A percentile compares a stretch with the other conserved stretches of the same genome.
Evolutionary conservation across 2,113 vertebrate species (phyloP).

Genomic region (Drymodes brunneopygia): DNA sequence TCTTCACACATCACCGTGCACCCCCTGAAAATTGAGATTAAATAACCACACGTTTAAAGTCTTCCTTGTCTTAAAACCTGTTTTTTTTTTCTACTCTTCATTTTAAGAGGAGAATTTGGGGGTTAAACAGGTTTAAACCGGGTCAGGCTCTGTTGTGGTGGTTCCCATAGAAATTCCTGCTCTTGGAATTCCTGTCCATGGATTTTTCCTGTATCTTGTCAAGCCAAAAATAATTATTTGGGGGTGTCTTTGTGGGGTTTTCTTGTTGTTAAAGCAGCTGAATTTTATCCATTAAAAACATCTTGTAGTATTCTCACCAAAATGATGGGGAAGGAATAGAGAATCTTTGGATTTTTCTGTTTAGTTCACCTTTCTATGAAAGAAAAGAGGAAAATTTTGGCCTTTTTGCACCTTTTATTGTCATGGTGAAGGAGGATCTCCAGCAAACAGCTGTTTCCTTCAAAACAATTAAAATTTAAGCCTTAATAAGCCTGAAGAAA

Average conservation of each 20-base stretch:
- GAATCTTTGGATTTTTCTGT: neutral
- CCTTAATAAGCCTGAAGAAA: neutral
- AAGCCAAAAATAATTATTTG: neutral
- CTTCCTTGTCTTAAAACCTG: neutral
- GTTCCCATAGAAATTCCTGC: neutral
- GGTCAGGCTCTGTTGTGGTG: neutral
- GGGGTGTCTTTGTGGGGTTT: neutral
- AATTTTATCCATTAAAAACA: neutral
- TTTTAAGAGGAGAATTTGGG: neutral
- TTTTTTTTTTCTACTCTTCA: neutral
- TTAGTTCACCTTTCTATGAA: fast-evolving
- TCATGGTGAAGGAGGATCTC: neutral
- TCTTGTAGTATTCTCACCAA: fast-evolving
- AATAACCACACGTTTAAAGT: fast-evolving
- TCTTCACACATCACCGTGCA: fast-evolving
- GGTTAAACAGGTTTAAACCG: neutral
- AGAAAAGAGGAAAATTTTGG: neutral
- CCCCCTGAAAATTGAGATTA: neutral
- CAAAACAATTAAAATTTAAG: neutral
- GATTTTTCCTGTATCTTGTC: neutral
- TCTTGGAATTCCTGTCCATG: neutral
- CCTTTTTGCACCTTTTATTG: neutral
- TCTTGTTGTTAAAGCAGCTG: neutral
- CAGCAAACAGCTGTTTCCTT: neutral
- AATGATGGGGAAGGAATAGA: fast-evolving